Evolutionary conservation across 64 coral and sea anemone genomes (phyloP).

Genomic region (Montipora sp.): DNA sequence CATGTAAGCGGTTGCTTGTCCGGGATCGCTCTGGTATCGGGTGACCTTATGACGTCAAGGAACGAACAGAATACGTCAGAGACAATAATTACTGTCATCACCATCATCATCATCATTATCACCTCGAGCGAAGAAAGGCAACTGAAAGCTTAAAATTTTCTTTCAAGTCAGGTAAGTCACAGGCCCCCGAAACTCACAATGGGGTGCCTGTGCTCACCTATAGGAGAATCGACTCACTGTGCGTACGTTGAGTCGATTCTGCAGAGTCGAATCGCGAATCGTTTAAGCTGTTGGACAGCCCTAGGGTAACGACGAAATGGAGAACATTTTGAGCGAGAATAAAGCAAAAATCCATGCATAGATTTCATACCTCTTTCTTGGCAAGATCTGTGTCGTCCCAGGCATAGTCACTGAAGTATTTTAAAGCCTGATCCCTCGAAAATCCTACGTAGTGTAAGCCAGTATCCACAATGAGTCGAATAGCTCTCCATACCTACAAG

Average conservation of each 20-base stretch:
- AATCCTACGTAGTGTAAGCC: conserved; percentile 48
- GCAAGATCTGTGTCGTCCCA: conserved; percentile 64
- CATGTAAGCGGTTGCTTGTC: conserved; percentile 69
- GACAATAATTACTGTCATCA: neutral
- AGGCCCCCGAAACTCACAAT: too few relatives aligned
- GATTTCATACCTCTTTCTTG: conserved; percentile 43
- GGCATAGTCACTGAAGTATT: conserved; percentile 57
- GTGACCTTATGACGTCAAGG: conserved; percentile 1
- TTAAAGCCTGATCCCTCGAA: conserved; percentile 22
- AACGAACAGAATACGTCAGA: neutral
- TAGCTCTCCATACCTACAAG: conserved; percentile 57
- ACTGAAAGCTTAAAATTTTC: too few relatives aligned
- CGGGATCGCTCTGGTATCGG: conserved; percentile 57
- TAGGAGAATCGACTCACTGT: too few relatives aligned
- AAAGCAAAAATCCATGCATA: neutral
- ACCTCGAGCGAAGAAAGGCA: too few relatives aligned
- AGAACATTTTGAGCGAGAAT: neutral
- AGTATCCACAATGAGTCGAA: conserved; percentile 71
- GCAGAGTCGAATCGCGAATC: too few relatives aligned
- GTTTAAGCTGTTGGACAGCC: too few relatives aligned
- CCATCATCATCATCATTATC: too few relatives aligned
- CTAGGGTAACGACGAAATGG: too few relatives aligned
- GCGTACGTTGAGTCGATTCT: too few relatives aligned
- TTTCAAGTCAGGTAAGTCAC: too few relatives aligned
- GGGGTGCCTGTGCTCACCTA: too few relatives aligned